Conservation (phyloP, 2,888 invertebrate species). For the Andrena dorsata region DNA sequence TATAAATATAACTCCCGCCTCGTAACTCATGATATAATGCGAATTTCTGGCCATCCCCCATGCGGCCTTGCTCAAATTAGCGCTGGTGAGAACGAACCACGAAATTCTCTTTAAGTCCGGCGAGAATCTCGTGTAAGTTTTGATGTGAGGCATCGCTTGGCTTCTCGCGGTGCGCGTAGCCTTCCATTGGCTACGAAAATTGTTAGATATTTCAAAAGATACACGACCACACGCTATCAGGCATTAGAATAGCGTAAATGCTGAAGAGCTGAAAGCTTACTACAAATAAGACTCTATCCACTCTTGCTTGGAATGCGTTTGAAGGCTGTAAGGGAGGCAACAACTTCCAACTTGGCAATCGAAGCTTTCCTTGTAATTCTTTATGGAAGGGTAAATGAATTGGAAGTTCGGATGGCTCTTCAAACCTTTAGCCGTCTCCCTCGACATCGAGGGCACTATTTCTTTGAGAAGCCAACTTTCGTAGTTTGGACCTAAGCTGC, state of each 20-base stretch:
- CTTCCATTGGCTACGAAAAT: slow-evolving; percentile 90
- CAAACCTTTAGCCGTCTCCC: slow-evolving; percentile 86
- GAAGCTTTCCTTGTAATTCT: slow-evolving; percentile 94
- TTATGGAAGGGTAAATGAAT: slow-evolving; percentile 91
- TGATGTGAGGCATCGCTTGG: slow-evolving; percentile 97
- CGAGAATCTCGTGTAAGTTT: slow-evolving; percentile 93
- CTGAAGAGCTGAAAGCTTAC: slow-evolving; percentile 86
- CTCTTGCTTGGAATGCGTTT: slow-evolving; percentile 92
- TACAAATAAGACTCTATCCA: slow-evolving; percentile 93
- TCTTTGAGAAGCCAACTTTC: slow-evolving; percentile 92
- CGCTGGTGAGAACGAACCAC: slow-evolving; percentile 96
- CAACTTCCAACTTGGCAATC: slow-evolving; percentile 95
- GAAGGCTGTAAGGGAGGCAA: slow-evolving; percentile 94
- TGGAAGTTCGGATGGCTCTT: slow-evolving; percentile 87
- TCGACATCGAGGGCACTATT: slow-evolving; percentile 88
- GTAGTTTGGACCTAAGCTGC: slow-evolving; percentile 90
- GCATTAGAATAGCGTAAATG: slow-evolving; percentile 22
- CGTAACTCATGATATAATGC: slow-evolving; percentile 92
- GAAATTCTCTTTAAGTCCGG: slow-evolving; percentile 89
- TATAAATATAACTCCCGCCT: slow-evolving; percentile 95
- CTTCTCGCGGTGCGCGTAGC: slow-evolving; percentile 90
- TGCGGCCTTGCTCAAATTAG: slow-evolving; percentile 98
- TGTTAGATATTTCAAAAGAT: not conserved
- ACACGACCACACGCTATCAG: not conserved
- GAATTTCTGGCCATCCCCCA: slow-evolving; percentile 92